Percentiles rank a stretch among this genome's conserved stretches.
Evolutionary conservation across 2,113 vertebrate genomes (phyloP).

Genomic region (Arenaria interpres): DNA sequence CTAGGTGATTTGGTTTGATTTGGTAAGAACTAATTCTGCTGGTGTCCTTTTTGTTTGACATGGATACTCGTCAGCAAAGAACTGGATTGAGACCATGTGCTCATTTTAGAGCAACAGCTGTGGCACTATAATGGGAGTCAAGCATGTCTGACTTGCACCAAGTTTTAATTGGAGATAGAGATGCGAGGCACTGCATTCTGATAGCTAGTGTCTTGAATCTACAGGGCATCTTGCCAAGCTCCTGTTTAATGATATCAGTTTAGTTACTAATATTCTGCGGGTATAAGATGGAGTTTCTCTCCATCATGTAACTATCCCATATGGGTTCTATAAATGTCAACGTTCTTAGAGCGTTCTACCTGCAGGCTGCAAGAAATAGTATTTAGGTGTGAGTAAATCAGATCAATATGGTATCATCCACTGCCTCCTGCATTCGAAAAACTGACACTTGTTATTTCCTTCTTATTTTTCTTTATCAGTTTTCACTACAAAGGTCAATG

Average conservation of each 20-base stretch:
- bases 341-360: background rate
- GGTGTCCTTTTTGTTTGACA: background rate
- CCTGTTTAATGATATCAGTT: background rate
- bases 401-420: background rate
- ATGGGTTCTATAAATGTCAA: background rate
- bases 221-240: background rate
- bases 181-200: background rate
- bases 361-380: background rate
- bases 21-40: background rate
- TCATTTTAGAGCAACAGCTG: background rate
- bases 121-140: background rate
- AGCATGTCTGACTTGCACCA: background rate
- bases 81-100: background rate
- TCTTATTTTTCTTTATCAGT: background rate
- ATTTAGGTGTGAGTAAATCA: background rate
- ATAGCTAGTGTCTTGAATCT: background rate
- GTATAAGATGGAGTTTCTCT: background rate
- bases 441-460: background rate
- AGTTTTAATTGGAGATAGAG: background rate
- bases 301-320: background rate
- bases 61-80: background rate
- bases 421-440: background rate
- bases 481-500: background rate
- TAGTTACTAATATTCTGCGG: background rate
- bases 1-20: background rate